A percentile compares a stretch with the other conserved stretches of the same genome.
Conservation (phyloP, 2,113 vertebrate species). For the Anarhynchus alexandrinus region DNA sequence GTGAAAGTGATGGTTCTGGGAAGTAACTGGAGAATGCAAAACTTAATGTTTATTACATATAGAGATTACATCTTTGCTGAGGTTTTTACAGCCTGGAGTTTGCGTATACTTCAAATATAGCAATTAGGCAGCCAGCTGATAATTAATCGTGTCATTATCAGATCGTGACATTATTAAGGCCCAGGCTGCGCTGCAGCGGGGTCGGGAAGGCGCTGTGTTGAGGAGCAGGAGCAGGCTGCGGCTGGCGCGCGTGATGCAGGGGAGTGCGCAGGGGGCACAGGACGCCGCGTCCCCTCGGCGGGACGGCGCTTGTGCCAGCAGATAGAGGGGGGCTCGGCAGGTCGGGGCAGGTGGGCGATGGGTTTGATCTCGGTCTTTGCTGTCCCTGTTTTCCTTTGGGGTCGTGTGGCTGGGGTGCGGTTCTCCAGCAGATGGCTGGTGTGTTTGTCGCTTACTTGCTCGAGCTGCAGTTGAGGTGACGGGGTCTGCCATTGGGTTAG, state of each 20-base stretch:
- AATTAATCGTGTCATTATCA: not conserved
- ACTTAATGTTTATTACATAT: not conserved
- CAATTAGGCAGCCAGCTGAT: not conserved
- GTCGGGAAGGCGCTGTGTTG: too few relatives aligned
- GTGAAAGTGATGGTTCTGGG: not conserved
- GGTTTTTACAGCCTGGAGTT: not conserved
- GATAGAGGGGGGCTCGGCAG: too few relatives aligned
- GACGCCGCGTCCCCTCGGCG: not conserved
- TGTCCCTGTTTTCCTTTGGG: not conserved
- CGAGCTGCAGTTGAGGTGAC: not conserved
- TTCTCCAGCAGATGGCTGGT: not conserved
- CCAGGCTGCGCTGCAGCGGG: too few relatives aligned
- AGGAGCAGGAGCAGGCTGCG: not conserved
- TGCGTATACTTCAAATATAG: not conserved
- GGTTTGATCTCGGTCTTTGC: too few relatives aligned
- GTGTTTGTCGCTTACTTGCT: not conserved
- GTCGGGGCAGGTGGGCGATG: not conserved
- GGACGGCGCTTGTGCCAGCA: too few relatives aligned
- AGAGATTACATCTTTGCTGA: not conserved
- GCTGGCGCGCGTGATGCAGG: not conserved
- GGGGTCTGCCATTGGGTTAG: not conserved
- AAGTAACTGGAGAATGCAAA: not conserved
- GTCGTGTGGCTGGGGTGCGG: not conserved
- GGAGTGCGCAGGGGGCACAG: not conserved
- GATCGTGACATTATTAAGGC: too few relatives aligned